phyloP scores from a whole-genome alignment of 2,888 invertebrate species.

The Mechanitis messenoides region DNA sequence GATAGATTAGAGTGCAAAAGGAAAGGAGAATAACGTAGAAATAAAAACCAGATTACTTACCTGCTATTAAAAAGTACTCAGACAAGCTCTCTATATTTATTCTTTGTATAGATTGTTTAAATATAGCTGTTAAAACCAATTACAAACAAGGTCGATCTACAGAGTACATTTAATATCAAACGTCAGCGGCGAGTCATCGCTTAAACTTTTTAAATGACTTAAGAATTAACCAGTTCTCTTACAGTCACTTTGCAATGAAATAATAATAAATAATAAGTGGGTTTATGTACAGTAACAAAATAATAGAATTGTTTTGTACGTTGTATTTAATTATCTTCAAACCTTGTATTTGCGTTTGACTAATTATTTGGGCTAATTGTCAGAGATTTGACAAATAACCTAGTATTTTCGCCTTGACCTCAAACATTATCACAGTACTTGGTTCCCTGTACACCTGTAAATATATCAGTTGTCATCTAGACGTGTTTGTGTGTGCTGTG shows the following conservation, averaged over 20 bases:
- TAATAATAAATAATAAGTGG: not conserved
- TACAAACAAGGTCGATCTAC: not conserved
- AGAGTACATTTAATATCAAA: not conserved
- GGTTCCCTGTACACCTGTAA: not conserved
- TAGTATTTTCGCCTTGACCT: not conserved
- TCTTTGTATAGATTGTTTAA: not conserved
- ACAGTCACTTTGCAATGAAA: too few relatives aligned
- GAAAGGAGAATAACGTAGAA: too few relatives aligned
- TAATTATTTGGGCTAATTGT: conserved; percentile 3
- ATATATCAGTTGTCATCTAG: conserved; percentile 3
- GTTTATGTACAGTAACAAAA: not conserved
- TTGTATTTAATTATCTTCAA: not conserved
- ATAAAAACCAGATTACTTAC: too few relatives aligned
- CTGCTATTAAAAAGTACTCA: too few relatives aligned
- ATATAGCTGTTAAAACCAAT: not conserved
- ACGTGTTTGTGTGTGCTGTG: conserved; percentile 1
- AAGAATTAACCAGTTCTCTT: not conserved
- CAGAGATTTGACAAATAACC: not conserved
- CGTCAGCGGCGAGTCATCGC: not conserved
- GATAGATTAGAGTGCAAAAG: too few relatives aligned
- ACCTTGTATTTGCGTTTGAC: not conserved
- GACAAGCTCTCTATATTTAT: too few relatives aligned
- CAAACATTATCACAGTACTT: not conserved
- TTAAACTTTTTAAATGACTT: not conserved
- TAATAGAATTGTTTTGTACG: not conserved